Conservation (phyloP, 2,888 invertebrate species). For the Hoplodrina ambigua region DNA sequence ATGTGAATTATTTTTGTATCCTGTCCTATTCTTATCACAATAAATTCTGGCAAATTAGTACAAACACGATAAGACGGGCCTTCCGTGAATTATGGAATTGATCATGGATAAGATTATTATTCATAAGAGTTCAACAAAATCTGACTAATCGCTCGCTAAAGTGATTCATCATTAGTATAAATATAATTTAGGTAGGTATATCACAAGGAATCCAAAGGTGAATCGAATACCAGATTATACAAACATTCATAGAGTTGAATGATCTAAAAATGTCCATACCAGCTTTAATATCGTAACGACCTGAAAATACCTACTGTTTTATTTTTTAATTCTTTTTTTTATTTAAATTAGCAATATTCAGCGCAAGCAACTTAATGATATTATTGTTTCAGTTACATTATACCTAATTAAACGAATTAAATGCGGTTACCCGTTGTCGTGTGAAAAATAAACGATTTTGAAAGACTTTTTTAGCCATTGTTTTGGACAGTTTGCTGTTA, state of each 20-base stretch:
- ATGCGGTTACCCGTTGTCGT: slow-evolving; percentile 27
- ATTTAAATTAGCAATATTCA: slow-evolving; percentile 15
- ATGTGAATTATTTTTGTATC: slow-evolving; percentile 2
- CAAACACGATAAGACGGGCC: slow-evolving; percentile 24
- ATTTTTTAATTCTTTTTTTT: neutral
- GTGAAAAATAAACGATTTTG: slow-evolving; percentile 48
- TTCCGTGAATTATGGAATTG: slow-evolving; percentile 28
- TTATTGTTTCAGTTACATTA: slow-evolving; percentile 41
- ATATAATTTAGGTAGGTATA: neutral
- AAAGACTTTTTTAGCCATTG: slow-evolving; percentile 44
- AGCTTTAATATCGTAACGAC: slow-evolving; percentile 16
- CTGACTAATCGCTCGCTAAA: slow-evolving; percentile 20
- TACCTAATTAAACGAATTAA: slow-evolving; percentile 38
- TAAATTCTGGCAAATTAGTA: slow-evolving; percentile 22
- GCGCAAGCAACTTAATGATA: slow-evolving; percentile 35
- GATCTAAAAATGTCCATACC: slow-evolving; percentile 13
- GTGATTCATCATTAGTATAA: slow-evolving; percentile 52
- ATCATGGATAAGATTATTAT: slow-evolving; percentile 36
- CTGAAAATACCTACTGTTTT: slow-evolving; percentile 20
- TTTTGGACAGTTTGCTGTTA: slow-evolving; percentile 28
- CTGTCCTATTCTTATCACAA: slow-evolving; percentile 4
- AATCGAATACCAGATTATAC: slow-evolving; percentile 18
- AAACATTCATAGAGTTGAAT: slow-evolving; percentile 30
- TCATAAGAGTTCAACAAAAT: slow-evolving; percentile 27
- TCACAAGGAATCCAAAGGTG: slow-evolving; percentile 26